These are phyloP conservation scores for Sturmia bella DNA, from an alignment of 2,888 invertebrate species.

Conservation along the genomic window DNA sequence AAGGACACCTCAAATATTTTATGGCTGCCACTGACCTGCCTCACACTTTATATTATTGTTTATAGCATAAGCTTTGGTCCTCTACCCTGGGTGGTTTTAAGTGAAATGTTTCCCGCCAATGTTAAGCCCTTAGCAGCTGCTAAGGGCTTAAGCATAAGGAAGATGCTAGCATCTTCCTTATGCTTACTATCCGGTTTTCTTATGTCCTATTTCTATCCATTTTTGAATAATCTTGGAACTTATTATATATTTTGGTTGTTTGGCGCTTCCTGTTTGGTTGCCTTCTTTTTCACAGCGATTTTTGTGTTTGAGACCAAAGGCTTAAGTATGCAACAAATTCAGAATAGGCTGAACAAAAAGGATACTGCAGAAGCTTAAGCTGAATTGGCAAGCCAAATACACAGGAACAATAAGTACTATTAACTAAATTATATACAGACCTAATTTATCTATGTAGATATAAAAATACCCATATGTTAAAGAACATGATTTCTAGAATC, in stretches of 20 bases:
- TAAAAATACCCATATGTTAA: too few species aligned
- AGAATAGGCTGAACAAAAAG: constrained; percentile 86
- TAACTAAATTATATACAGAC: too few species aligned
- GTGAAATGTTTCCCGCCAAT: constrained; percentile 90
- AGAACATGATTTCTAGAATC: too few species aligned
- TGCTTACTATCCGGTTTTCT: constrained; percentile 90
- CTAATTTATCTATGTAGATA: too few species aligned
- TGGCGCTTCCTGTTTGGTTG: constrained; percentile 84
- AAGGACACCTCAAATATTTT: constrained; percentile 80
- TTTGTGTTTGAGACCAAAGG: constrained; percentile 94
- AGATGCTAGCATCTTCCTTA: constrained; percentile 88
- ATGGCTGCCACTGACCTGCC: constrained; percentile 88
- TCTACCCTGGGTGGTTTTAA: constrained; percentile 91
- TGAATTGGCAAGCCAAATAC: neutral
- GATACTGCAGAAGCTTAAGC: constrained; percentile 59
- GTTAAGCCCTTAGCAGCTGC: constrained; percentile 89
- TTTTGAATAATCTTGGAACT: constrained; percentile 85
- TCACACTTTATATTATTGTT: constrained; percentile 88
- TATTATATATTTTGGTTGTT: constrained; percentile 89
- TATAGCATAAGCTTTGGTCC: constrained; percentile 91
- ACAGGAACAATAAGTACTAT: neutral
- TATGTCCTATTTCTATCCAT: constrained; percentile 88
- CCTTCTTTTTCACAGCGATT: constrained; percentile 88
- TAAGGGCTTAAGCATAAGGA: too few species aligned
- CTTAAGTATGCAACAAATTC: constrained; percentile 91